A percentile compares a stretch with the other conserved stretches of the same genome.
Conservation (phyloP, 2,113 vertebrate species). For the Podilymbus podiceps region DNA sequence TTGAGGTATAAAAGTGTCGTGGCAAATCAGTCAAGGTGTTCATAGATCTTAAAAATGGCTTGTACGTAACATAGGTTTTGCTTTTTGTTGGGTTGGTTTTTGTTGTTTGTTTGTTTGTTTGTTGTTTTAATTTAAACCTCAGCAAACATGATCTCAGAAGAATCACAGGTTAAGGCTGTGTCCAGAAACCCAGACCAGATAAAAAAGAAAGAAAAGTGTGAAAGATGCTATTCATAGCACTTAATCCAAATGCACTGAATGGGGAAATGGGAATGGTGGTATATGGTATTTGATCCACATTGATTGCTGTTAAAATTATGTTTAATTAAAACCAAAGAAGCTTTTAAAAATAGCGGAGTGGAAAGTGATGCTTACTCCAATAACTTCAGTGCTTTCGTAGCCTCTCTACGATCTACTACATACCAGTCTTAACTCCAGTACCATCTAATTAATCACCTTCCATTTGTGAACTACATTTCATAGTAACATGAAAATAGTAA, state of each 20-base stretch:
- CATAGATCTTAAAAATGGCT: not conserved
- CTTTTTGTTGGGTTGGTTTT: not conserved
- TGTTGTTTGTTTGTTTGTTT: not conserved
- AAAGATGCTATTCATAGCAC: not conserved
- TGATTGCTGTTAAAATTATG: conserved; percentile 1
- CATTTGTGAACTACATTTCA: not conserved
- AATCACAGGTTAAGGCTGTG: not conserved
- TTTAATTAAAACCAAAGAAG: conserved; percentile 33
- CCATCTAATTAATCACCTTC: not conserved
- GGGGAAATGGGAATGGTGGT: not conserved
- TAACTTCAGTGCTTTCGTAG: not conserved
- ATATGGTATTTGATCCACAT: not conserved
- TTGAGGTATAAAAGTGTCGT: not conserved
- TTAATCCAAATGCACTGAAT: not conserved
- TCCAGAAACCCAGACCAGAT: not conserved
- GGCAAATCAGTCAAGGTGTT: not conserved
- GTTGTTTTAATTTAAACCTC: not conserved
- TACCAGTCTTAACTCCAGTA: not conserved
- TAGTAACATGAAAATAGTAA: not conserved
- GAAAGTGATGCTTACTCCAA: not conserved
- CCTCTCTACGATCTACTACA: not conserved
- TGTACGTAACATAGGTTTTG: not conserved
- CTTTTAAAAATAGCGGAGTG: not conserved
- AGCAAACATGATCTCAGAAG: not conserved
- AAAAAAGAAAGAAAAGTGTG: not conserved